Conservation (phyloP, 2,888 invertebrate genomes). For the Dysmachus trigonus region DNA sequence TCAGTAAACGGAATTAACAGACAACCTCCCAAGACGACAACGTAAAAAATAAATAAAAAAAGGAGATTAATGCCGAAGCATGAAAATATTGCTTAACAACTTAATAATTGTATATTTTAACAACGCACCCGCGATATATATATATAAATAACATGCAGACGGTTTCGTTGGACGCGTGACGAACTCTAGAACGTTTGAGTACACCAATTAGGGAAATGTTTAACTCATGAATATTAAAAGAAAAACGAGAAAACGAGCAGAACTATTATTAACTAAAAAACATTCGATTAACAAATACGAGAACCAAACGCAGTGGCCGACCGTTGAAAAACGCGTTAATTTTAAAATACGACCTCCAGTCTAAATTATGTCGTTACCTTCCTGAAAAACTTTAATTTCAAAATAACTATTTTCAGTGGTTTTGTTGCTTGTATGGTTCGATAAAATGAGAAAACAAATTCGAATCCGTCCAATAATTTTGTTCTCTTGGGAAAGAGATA, state of each 20-base stretch:
- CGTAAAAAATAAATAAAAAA: neutral
- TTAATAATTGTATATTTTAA: constrained; percentile 4
- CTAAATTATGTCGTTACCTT: neutral
- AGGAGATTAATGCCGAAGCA: neutral
- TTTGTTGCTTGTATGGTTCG: neutral
- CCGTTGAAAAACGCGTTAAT: constrained; percentile 19
- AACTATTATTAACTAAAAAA: neutral
- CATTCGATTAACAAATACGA: neutral
- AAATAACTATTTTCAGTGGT: neutral
- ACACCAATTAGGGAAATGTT: neutral
- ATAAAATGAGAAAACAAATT: neutral
- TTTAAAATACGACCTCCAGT: constrained; percentile 12
- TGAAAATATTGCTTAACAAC: neutral
- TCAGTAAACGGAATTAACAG: neutral
- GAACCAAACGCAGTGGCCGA: constrained; percentile 14
- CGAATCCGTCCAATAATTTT: neutral
- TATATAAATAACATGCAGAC: neutral
- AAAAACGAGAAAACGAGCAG: neutral
- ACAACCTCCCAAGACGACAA: constrained; percentile 18
- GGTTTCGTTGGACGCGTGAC: constrained; percentile 32
- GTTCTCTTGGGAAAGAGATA: too few species aligned
- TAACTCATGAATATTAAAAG: neutral
- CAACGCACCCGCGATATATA: neutral
- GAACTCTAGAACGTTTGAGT: neutral
- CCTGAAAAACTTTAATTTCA: neutral